A percentile compares a stretch with the other conserved stretches of the same genome.
phyloP scores from a whole-genome alignment of 2,113 vertebrate species.

The Syrrhaptes paradoxus region DNA sequence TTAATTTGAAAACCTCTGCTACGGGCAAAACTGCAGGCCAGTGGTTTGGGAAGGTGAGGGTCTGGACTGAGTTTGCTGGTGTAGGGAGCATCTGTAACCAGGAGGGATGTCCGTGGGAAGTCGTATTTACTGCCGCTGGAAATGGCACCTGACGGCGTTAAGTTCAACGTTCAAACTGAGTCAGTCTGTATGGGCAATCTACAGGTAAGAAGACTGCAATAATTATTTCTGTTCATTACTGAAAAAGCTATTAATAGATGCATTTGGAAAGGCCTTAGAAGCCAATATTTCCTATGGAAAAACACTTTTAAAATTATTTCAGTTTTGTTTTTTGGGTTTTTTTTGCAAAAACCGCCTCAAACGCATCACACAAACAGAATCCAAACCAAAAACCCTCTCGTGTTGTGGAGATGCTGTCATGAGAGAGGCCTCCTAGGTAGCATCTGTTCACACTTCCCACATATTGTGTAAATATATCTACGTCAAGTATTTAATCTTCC shows the following conservation, averaged over 20 bases:
- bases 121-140: not conserved
- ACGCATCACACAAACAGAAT: not conserved
- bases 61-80: not conserved
- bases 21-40: not conserved
- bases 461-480: conserved; percentile 44
- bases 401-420: not conserved
- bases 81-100: not conserved
- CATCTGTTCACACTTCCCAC: conserved; percentile 58
- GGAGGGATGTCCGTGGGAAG: not conserved
- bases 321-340: not conserved
- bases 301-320: not conserved
- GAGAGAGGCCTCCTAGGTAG: conserved; percentile 23
- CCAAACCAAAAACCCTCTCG: not conserved
- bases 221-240: not conserved
- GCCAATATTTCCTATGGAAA: not conserved
- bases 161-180: not conserved
- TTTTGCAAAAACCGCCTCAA: not conserved
- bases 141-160: rapidly evolving
- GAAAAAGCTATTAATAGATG: not conserved
- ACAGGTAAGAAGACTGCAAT: not conserved
- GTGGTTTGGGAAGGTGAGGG: not conserved
- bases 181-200: not conserved
- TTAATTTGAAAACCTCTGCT: not conserved
- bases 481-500: conserved; percentile 28
- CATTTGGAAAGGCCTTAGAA: not conserved